Percentiles rank a stretch among this genome's conserved stretches.
Conservation (phyloP, 2,113 vertebrate genomes). For the Syngnathus typhle region DNA sequence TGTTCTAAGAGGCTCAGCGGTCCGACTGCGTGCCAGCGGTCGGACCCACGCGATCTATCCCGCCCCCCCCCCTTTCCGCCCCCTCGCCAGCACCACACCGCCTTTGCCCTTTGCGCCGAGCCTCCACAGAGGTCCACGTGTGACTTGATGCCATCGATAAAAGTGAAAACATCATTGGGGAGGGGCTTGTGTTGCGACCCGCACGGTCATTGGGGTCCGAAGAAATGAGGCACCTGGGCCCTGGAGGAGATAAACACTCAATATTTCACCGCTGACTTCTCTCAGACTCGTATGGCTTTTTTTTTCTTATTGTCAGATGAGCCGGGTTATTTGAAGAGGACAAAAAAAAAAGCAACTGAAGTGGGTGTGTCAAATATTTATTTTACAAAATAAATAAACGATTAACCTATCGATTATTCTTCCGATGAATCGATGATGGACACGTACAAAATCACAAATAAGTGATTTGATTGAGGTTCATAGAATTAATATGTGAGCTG, state of each 20-base stretch:
- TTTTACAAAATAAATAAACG: not conserved
- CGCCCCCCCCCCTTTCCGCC: constrained; percentile 7
- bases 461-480: not conserved
- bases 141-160: constrained; percentile 77
- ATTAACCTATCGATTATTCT: no score
- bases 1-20: constrained; percentile 42
- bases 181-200: constrained; percentile 46
- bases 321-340: not conserved
- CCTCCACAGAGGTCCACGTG: constrained; percentile 66
- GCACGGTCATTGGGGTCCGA: constrained; percentile 23
- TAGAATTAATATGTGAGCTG: not conserved
- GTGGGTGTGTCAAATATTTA: not conserved
- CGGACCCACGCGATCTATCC: not conserved
- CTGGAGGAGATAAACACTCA: constrained; percentile 67
- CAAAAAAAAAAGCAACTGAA: not conserved
- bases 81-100: constrained; percentile 9
- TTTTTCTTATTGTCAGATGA: not conserved
- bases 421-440: no score
- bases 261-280: constrained; percentile 62
- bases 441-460: not conserved
- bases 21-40: constrained; percentile 42
- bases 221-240: constrained; percentile 49
- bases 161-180: constrained; percentile 51
- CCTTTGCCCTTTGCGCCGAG: constrained; percentile 44
- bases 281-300: constrained; percentile 44